Base-by-base conservation (phyloP, 2,888 invertebrate species). In the Caenorhabditis drosophilae region DNA sequence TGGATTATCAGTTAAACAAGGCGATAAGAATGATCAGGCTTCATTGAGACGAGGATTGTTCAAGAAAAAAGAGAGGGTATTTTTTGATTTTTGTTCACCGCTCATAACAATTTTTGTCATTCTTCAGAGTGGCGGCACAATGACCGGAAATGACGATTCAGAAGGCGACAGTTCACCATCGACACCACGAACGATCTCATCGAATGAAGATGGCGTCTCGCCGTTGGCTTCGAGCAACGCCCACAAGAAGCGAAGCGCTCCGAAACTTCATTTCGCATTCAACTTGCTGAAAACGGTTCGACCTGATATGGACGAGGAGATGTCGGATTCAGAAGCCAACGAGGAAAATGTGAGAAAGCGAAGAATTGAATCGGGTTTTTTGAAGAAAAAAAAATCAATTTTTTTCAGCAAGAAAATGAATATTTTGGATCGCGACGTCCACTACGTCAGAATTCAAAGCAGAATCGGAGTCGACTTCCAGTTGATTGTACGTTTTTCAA, bases 211-310 rank as follows among this genome's bases (percentile, higher is more conserved):
- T 16, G 76, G 76, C 1, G 68, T 75, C 7, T 56, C 73, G 4
- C 70, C 47, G 2, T 58, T 44, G 41, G 70, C 45, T 40, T 62
- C 61, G 31, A 56, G 42, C 35, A 61, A 47, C 15, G 57, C 52
- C 12, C 45, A 68, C 2, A 83, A 85, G 45, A 82, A 86, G 53
- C 84, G 85, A 63, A 84, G 85, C 31, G 77, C 85, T 59, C 85
- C 85, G 70, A 86, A 85, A 67, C 84, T 86, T 51, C 84, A 85
- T 62, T 82, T 85, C 52, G 81, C 81, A 0, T 77, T 81, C 58
- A 79, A 77, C 31, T 62, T 82, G 9, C 60, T 82, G 34, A 81
- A 80, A 67, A 74, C 76, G n/a, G 78, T 70, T 1, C 63, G 71
- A 26, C 61, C 66, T 2, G 80, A 80, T 12, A 68, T 67, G 41